Evolutionary conservation across 2,113 vertebrate genomes (phyloP), one percentile per base, ranked within the genome.

Genomic region (Plecturocebus donacophilus): DNA sequence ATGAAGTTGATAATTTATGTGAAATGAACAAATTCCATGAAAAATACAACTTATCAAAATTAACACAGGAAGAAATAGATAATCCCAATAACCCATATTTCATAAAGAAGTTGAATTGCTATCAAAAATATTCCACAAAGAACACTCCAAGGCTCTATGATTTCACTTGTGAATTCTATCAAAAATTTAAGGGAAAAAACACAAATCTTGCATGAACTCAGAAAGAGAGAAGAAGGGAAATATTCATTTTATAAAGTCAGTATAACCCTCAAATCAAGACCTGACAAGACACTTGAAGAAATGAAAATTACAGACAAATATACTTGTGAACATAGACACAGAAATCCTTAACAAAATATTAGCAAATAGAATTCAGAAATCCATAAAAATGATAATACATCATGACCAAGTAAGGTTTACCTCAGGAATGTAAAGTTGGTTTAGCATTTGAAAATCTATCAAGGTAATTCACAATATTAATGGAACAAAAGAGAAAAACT

Each of bases 21-120:
- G 52, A 97, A 77, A 73, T 45, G 32, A 90, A 58, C 1, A 86
- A 71, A 81, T 70, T 61, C 45, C 52, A 35, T 35, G 16, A 68
- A 68, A 68, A 68, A 68, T 14, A 19, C 66, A 19, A 68, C 66
- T n/a, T 68, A 68, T 17, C 64, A 68, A n/a, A 68, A 68, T 19
- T 6, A 64, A n/a, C 16, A 68, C 66, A 68, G 66, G 66, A 68
- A 68, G 66, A 68, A n/a, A 68, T n/a, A 68, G 32, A 68, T 68
- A 64, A 30, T 30, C 61, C 11, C 27, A 64, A 64, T 58, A 68
- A 35, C 66, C 32, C 58, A 20, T 68, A 77, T 47, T 89, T 86
- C 79, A 54, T 82, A 70, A 92, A 94, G 52, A 58, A 95, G 95
- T 20, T 77, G 17, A 95, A 84, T 83, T 66, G 11, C 61, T 92